phyloP scores from a whole-genome alignment of 2,797 vertebrate genomes.

The Kryptolebias ocellatus region DNA sequence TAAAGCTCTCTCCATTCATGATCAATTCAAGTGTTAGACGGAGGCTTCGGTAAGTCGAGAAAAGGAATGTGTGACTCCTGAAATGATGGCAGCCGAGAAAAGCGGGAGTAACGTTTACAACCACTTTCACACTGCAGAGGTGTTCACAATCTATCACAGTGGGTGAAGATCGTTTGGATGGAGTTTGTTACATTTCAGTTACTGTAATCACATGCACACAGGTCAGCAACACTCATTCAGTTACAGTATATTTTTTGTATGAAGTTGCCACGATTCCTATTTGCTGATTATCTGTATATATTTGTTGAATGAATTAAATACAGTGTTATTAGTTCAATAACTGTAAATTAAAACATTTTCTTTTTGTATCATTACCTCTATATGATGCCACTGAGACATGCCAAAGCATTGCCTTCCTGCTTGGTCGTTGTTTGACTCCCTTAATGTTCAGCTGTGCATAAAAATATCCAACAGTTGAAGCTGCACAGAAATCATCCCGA shows the following conservation, averaged over 20 bases:
- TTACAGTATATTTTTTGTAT: slow-evolving; percentile 42
- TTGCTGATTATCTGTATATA: slow-evolving; percentile 76
- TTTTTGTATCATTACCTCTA: slow-evolving; percentile 44
- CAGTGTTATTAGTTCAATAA: slow-evolving; percentile 77
- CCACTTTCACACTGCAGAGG: slow-evolving; percentile 34
- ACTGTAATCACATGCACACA: slow-evolving; percentile 57
- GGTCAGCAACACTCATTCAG: slow-evolving; percentile 42
- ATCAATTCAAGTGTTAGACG: slow-evolving; percentile 68
- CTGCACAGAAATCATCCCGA: slow-evolving; percentile 38
- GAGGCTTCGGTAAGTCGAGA: slow-evolving; percentile 29
- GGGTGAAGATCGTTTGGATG: slow-evolving; percentile 43
- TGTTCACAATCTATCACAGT: slow-evolving; percentile 44
- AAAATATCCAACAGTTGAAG: slow-evolving; percentile 17
- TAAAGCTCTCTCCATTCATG: slow-evolving; percentile 56
- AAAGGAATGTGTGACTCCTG: slow-evolving; percentile 37
- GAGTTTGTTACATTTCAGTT: slow-evolving; percentile 62
- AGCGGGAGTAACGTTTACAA: slow-evolving; percentile 71
- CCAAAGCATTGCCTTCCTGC: slow-evolving; percentile 44
- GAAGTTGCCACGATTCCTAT: slow-evolving; percentile 65
- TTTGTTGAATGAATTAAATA: slow-evolving; percentile 61
- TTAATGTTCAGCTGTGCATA: slow-evolving; percentile 47
- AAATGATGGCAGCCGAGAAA: slow-evolving; percentile 40
- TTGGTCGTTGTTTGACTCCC: slow-evolving; percentile 37
- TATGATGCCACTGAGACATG: slow-evolving; percentile 54
- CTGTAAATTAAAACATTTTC: slow-evolving; percentile 47